phyloP scores from a whole-genome alignment of 2,888 invertebrate species.

The Formica aserva region DNA sequence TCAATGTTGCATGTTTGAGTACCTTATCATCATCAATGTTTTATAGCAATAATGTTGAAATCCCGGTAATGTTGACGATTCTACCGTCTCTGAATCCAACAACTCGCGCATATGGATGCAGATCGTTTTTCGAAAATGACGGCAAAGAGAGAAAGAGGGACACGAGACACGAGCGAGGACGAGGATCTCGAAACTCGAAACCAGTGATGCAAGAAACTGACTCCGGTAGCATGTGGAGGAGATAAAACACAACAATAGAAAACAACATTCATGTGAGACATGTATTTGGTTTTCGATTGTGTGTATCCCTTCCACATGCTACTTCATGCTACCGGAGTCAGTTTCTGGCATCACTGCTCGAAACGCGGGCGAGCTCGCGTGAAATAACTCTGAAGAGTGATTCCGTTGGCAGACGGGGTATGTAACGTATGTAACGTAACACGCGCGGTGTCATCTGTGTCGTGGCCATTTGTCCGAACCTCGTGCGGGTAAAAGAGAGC shows the following conservation, averaged over 20 bases:
- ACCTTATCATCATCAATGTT: not conserved
- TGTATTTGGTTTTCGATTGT: too few species aligned
- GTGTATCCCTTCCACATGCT: too few species aligned
- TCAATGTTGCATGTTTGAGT: not conserved
- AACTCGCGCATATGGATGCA: not conserved
- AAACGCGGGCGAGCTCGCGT: conserved; percentile 41
- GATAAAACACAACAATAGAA: too few species aligned
- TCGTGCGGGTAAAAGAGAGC: conserved; percentile 3
- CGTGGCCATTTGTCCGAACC: conserved; percentile 71
- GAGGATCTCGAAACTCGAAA: too few species aligned
- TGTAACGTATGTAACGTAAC: conserved; percentile 75
- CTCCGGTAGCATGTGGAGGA: too few species aligned
- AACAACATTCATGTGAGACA: too few species aligned
- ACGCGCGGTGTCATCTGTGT: conserved; percentile 76
- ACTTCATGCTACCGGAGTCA: too few species aligned
- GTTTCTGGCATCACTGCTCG: too few species aligned
- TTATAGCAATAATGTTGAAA: not conserved
- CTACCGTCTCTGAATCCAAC: not conserved
- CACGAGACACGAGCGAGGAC: conserved; percentile 17
- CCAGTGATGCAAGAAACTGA: too few species aligned
- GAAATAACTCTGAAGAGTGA: conserved; percentile 64
- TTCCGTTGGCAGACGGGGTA: conserved; percentile 52
- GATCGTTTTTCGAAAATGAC: conserved; percentile 43
- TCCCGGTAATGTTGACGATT: not conserved
- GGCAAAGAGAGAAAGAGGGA: conserved; percentile 39